Conservation (phyloP, 1,140 invertebrate species). For the Caenorhabditis remanei region DNA sequence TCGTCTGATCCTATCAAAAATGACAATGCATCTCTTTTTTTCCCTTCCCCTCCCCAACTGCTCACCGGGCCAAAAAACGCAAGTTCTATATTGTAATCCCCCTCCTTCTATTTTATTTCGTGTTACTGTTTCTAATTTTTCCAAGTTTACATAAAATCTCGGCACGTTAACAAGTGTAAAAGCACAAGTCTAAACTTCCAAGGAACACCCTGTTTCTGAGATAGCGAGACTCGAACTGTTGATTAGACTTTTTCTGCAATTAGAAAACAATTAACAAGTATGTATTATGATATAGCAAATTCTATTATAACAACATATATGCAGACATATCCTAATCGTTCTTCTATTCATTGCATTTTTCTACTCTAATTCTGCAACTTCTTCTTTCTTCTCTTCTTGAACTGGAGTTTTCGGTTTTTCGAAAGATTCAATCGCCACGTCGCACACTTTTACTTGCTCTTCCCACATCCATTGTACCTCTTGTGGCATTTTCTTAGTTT, state of each 20-base stretch:
- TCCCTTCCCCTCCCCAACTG: not conserved
- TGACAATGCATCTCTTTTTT: not conserved
- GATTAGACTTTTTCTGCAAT: too few species aligned
- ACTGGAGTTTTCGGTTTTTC: not conserved
- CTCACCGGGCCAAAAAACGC: not conserved
- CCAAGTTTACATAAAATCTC: not conserved
- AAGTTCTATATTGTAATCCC: not conserved
- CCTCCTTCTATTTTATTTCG: not conserved
- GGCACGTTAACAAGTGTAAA: not conserved
- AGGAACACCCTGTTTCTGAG: too few species aligned
- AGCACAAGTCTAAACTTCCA: too few species aligned
- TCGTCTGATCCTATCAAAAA: not conserved
- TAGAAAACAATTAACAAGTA: too few species aligned
- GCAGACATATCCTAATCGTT: too few species aligned
- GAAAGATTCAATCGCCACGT: conserved; percentile 11
- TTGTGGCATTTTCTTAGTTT: conserved; percentile 34
- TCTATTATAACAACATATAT: too few species aligned
- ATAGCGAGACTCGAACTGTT: too few species aligned
- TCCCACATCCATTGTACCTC: conserved; percentile 39
- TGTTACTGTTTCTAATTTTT: not conserved
- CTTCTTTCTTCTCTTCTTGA: not conserved
- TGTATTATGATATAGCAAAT: too few species aligned
- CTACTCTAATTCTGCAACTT: not conserved
- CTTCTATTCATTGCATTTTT: too few species aligned
- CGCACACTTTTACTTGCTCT: conserved; percentile 21